Evolutionary conservation across 2,888 invertebrate genomes (phyloP).

Genomic region (Hypsopygia costalis): DNA sequence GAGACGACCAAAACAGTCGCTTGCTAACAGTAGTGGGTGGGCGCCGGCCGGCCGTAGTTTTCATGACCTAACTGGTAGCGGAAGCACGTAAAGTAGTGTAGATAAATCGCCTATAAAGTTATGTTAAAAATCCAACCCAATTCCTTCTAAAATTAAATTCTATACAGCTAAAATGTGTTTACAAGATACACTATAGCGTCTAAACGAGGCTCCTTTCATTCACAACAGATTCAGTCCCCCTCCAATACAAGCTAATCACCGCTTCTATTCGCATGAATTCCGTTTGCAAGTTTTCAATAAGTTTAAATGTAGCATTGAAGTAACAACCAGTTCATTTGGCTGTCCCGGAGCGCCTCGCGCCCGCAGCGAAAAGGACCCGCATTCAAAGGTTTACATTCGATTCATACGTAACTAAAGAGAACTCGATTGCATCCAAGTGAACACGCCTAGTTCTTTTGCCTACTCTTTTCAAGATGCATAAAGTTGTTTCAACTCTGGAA

Average conservation of each 20-base stretch:
- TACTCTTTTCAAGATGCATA: conserved; percentile 43
- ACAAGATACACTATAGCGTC: too few species aligned
- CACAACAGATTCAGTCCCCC: background rate
- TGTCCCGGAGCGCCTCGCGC: background rate
- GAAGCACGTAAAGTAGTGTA: too few species aligned
- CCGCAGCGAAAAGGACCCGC: conserved; percentile 27
- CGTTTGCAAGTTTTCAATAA: conserved; percentile 3
- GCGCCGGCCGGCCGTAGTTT: too few species aligned
- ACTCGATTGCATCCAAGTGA: conserved; percentile 50
- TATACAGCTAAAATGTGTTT: too few species aligned
- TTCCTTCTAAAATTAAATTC: too few species aligned
- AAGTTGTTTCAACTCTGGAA: conserved; percentile 42
- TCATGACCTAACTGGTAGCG: too few species aligned
- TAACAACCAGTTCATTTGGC: conserved; percentile 7
- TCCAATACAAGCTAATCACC: background rate
- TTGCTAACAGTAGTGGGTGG: too few species aligned
- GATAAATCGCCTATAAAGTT: too few species aligned
- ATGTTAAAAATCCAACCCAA: too few species aligned
- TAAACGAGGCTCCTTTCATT: too few species aligned
- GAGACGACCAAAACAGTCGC: too few species aligned
- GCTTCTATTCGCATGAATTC: background rate
- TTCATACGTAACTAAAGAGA: conserved; percentile 48
- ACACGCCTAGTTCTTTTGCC: conserved; percentile 45
- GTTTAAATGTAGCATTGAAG: conserved; percentile 1
- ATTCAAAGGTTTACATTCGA: conserved; percentile 51